phyloP scores from a whole-genome alignment of 2,113 vertebrate species.

The Empidonax alnorum region DNA sequence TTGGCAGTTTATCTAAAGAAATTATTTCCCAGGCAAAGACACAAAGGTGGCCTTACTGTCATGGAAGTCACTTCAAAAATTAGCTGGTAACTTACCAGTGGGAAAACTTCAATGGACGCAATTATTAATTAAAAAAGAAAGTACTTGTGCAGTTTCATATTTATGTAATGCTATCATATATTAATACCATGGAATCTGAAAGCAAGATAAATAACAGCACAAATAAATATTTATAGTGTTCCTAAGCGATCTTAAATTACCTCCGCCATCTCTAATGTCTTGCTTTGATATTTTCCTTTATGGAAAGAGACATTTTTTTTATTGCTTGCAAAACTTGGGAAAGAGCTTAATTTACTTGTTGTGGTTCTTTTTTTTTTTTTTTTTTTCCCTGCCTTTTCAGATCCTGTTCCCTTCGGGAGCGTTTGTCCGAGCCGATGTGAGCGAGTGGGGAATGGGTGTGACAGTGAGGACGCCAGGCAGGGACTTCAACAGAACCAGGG shows the following conservation, averaged over 20 bases:
- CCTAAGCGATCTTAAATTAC: conserved; percentile 3
- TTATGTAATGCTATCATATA: not conserved
- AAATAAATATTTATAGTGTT: conserved; percentile 12
- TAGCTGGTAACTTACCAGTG: not conserved
- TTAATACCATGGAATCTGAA: not conserved
- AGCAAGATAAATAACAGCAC: not conserved
- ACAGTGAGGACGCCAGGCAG: conserved; percentile 67
- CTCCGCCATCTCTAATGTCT: accelerated
- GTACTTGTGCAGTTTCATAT: not conserved
- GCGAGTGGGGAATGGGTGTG: conserved; percentile 79
- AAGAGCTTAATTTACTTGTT: not conserved
- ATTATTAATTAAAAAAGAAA: conserved; percentile 29
- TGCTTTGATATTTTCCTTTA: not conserved
- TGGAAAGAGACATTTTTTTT: not conserved
- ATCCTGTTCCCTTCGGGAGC: conserved; percentile 82
- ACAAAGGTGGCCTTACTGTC: not conserved
- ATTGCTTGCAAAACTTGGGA: not conserved
- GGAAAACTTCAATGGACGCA: not conserved
- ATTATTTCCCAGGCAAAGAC: conserved; percentile 10
- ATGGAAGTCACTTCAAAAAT: not conserved
- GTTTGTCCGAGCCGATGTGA: conserved; percentile 75
- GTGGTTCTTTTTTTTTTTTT: not conserved
- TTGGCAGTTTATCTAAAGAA: conserved; percentile 30
- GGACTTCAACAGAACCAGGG: conserved; percentile 77
- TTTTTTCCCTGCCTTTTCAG: conserved; percentile 43